A percentile compares a stretch with the other conserved stretches of the same genome.
Conservation (phyloP, 1,140 invertebrate genomes). For the Wiebesia pumilae region DNA sequence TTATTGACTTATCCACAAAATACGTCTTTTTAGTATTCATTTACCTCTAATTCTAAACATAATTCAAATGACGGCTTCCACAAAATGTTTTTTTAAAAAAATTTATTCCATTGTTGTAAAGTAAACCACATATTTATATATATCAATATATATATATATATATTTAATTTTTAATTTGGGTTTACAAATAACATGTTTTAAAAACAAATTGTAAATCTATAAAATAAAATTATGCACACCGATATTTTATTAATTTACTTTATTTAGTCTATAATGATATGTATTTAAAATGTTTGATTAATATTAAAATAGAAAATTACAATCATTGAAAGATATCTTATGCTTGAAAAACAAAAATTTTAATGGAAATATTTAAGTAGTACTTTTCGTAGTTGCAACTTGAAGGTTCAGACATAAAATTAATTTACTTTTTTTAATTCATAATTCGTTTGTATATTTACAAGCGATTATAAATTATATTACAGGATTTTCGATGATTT, state of each 20-base stretch:
- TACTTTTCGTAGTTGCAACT: not conserved
- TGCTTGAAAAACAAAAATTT: not conserved
- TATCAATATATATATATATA: too few species aligned
- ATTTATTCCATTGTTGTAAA: not conserved
- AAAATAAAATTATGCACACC: not conserved
- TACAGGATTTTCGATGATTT: constrained; percentile 15
- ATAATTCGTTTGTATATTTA: constrained; percentile 45
- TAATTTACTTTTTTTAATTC: constrained; percentile 28
- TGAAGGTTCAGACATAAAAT: not conserved
- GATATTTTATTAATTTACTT: constrained; percentile 32
- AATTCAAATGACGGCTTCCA: not conserved
- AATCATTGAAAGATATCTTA: not conserved
- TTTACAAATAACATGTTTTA: constrained; percentile 22
- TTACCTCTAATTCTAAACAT: not conserved
- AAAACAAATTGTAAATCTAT: constrained; percentile 8
- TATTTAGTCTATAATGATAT: constrained; percentile 28
- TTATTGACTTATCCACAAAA: constrained; percentile 58
- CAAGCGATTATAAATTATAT: constrained; percentile 41
- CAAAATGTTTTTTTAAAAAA: not conserved
- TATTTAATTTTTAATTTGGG: not conserved
- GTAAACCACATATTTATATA: not conserved
- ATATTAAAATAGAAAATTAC: constrained; percentile 16
- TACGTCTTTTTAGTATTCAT: not conserved
- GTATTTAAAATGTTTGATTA: constrained; percentile 33
- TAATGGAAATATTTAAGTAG: not conserved